phyloP scores from a whole-genome alignment of 2,113 vertebrate genomes.

The Garra rufa region DNA sequence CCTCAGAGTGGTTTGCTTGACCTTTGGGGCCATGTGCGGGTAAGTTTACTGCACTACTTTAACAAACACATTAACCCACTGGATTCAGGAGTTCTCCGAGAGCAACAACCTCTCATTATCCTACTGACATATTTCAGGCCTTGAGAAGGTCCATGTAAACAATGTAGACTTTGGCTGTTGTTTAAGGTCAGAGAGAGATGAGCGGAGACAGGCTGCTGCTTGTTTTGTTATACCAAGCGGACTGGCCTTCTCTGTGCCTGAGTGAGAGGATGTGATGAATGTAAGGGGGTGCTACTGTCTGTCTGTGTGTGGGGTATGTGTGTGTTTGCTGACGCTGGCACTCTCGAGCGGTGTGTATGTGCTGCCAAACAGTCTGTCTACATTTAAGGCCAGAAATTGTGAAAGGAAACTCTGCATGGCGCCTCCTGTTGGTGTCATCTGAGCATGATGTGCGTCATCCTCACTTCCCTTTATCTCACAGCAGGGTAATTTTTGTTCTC shows the following conservation, averaged over 20 bases:
- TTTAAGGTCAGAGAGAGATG: conserved; percentile 30
- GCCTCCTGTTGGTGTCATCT: conserved; percentile 17
- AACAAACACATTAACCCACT: conserved; percentile 4
- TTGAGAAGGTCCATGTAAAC: conserved; percentile 2
- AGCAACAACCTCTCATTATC: background rate
- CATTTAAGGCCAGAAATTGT: conserved; percentile 18
- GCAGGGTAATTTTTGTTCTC: background rate
- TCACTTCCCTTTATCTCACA: conserved; percentile 9
- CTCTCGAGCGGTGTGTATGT: background rate
- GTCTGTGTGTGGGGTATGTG: background rate
- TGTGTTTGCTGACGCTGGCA: conserved; percentile 20
- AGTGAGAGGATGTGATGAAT: conserved; percentile 3
- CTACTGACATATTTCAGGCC: background rate
- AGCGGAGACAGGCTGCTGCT: conserved; percentile 6
- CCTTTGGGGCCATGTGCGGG: background rate
- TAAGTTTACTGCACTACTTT: background rate
- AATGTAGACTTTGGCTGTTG: conserved; percentile 1
- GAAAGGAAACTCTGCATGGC: conserved; percentile 37
- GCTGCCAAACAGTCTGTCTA: conserved; percentile 13
- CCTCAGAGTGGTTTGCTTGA: background rate
- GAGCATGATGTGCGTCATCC: conserved; percentile 11
- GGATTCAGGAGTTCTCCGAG: background rate
- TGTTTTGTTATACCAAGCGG: conserved; percentile 1
- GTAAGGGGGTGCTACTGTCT: background rate
- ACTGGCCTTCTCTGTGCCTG: conserved; percentile 3